Conservation (phyloP, 2,113 vertebrate genomes). For the Forbesichthys agassizii region DNA sequence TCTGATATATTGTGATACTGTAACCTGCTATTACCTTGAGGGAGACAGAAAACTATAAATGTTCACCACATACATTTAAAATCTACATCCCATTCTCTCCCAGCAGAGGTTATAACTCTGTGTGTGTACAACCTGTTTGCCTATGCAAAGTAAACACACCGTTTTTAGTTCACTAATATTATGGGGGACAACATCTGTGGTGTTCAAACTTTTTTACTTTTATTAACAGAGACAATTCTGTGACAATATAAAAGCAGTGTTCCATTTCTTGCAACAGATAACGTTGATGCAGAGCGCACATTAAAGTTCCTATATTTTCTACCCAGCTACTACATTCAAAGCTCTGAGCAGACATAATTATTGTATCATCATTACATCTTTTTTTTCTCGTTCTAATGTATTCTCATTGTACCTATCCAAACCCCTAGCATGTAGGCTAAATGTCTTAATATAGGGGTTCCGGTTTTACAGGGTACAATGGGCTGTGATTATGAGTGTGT, state of each 20-base stretch:
- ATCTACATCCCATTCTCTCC: not conserved
- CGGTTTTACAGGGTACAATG: conserved; percentile 30
- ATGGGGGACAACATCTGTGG: too few species aligned
- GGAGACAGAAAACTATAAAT: not conserved
- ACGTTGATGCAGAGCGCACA: not conserved
- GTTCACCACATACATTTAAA: not conserved
- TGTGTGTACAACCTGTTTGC: conserved; percentile 21
- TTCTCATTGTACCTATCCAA: conserved; percentile 2
- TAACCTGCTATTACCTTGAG: not conserved
- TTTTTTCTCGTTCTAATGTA: conserved; percentile 2
- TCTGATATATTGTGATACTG: not conserved
- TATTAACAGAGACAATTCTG: too few species aligned
- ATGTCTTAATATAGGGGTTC: conserved; percentile 23
- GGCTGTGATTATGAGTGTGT: conserved; percentile 26
- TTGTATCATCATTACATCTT: too few species aligned
- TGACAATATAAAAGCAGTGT: too few species aligned
- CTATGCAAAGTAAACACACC: conserved; percentile 29
- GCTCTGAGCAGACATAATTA: not conserved
- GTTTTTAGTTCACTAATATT: too few species aligned
- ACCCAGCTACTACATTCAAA: not conserved
- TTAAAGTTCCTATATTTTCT: not conserved
- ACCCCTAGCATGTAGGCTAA: conserved; percentile 11
- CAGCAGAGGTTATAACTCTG: not conserved
- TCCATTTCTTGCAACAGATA: conserved; percentile 6
- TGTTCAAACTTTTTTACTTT: too few species aligned